Conservation (phyloP, 2,888 invertebrate genomes). For the Parnassius apollo region DNA sequence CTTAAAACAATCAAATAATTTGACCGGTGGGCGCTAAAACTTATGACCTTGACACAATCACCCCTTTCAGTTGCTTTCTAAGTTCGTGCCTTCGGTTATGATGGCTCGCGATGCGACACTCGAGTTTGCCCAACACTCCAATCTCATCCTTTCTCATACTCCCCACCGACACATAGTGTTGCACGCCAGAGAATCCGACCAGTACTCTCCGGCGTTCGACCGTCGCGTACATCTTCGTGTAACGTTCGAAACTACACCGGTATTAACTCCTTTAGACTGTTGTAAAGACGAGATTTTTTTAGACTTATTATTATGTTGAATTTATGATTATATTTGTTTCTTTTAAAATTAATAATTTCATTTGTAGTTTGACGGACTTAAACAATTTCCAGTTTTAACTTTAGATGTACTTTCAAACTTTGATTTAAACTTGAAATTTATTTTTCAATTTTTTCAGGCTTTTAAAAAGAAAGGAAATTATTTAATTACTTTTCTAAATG, state of each 20-base stretch:
- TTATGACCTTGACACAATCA: slow-evolving; percentile 23
- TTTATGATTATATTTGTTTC: background rate
- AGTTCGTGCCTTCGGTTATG: slow-evolving; percentile 3
- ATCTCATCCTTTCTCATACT: slow-evolving; percentile 10
- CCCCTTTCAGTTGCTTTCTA: slow-evolving; percentile 26
- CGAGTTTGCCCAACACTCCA: slow-evolving; percentile 14
- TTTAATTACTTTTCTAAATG: no score
- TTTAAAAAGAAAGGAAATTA: background rate
- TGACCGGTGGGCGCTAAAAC: background rate
- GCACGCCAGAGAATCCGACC: slow-evolving; percentile 1
- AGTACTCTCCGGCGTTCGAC: slow-evolving; percentile 15
- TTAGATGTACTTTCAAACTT: slow-evolving; percentile 13
- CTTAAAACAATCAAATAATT: no score
- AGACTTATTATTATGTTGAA: background rate
- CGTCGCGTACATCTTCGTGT: slow-evolving; percentile 14
- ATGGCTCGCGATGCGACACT: slow-evolving; percentile 5
- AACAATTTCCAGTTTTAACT: background rate
- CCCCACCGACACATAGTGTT: slow-evolving; percentile 14
- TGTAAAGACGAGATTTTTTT: slow-evolving; percentile 10
- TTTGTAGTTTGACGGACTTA: background rate
- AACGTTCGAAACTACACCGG: slow-evolving; percentile 10
- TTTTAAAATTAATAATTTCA: background rate
- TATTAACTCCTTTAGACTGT: slow-evolving; percentile 1
- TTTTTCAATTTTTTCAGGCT: background rate
- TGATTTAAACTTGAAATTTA: background rate